Evolutionary conservation across 2,797 vertebrate species (phyloP), one percentile per base, ranked within the genome.

Genomic region (Pipistrellus kuhlii): DNA sequence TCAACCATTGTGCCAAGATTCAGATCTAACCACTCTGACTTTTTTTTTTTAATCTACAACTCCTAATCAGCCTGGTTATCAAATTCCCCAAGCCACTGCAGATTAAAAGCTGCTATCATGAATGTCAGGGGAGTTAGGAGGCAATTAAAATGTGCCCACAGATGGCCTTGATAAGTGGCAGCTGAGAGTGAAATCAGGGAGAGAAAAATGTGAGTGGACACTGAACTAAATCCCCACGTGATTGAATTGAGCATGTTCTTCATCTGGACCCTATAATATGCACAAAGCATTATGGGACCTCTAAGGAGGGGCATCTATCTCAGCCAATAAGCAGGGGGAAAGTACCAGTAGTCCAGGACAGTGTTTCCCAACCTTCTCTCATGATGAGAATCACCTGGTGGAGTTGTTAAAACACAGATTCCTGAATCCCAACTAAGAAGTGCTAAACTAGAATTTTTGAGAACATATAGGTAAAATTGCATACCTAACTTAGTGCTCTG

Each of bases 111-210:
- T 77, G 84, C 53, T 85, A 59, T 46, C 66, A 46, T 44, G 27
- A 85, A 76, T 44, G 10, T 85, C 62, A 72, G 53, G 64, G 23
- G 78, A 88, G 38, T 77, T 89, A 41, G 12, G 35, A 17, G 53
- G 38, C 18, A 57, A 53, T 80, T 75, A 44, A 88, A 94, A 57
- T 38, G 62, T 77, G 13, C 48, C 51, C 38, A 48, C 53, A 90
- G 68, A 80, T 72, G 87, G 32, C 20, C 81, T 77, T 83, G 57
- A 8, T 57, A 77, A 94, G 73, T 77, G 55, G 46, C 83, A 62
- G 23, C 30, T 64, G n/a, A 75, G 35, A 78, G 78, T 18, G 77
- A 88, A 91, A 68, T 9, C 21, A 35, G 27, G 6, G 68, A 87
- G 38, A 76, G 21, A 46, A 53, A 85, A 88, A 41, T 53, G 57